These are phyloP conservation scores for Gallinago paraguaiae DNA, from an alignment of 2,113 vertebrate species.

Conservation along the genomic window DNA sequence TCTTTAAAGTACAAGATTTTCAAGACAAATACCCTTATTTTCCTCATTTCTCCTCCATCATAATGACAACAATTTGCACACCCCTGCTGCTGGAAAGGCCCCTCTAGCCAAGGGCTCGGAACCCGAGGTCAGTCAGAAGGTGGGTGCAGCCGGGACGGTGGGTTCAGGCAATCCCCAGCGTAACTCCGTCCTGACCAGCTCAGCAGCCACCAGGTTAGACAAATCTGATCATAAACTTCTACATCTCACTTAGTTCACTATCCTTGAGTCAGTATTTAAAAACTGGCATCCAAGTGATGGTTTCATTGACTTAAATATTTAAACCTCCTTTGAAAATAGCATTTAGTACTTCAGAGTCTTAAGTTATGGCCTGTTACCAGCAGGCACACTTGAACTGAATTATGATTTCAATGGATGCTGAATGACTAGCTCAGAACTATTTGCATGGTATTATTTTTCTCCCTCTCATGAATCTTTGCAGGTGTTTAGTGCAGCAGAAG, in stretches of 20 bases:
- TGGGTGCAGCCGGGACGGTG: accelerated
- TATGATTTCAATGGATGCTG: neutral
- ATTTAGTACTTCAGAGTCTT: neutral
- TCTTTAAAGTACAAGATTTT: neutral
- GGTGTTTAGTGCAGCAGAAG: neutral
- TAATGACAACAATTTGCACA: neutral
- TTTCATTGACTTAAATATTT: neutral
- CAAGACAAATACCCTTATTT: neutral
- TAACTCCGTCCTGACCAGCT: neutral
- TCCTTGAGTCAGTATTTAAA: neutral
- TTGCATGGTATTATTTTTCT: neutral
- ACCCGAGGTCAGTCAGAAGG: neutral
- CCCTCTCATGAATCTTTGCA: neutral
- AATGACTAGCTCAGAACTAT: neutral
- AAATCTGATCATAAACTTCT: neutral
- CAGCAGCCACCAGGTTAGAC: neutral
- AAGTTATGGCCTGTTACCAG: neutral
- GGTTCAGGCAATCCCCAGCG: neutral
- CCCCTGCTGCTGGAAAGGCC: neutral
- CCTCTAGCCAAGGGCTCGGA: neutral
- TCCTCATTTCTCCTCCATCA: neutral
- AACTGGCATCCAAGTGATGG: neutral
- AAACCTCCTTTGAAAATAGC: neutral
- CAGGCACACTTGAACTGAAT: neutral
- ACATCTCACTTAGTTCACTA: neutral